Percentiles rank a stretch among this genome's conserved stretches.
phyloP scores from a whole-genome alignment of 2,113 vertebrate species.

The Oncorhynchus masou region DNA sequence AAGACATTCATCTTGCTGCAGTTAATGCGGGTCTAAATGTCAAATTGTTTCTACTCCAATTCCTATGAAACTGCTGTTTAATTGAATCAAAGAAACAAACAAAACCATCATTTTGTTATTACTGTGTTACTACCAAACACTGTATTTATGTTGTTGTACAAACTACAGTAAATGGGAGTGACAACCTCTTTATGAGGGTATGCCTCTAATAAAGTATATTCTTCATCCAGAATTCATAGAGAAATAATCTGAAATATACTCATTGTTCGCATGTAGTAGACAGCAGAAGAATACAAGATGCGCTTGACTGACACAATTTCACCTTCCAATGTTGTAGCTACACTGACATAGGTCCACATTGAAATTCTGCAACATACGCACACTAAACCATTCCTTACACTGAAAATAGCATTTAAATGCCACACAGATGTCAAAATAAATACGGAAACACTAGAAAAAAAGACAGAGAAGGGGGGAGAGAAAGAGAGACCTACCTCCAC shows the following conservation, averaged over 20 bases:
- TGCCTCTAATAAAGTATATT: too few species aligned
- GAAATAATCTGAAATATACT: not conserved
- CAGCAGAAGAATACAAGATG: not conserved
- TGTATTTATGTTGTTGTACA: too few species aligned
- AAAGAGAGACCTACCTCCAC: constrained; percentile 39
- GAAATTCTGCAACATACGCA: too few species aligned
- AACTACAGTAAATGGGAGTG: not conserved
- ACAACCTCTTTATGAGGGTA: too few species aligned
- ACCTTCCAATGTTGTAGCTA: constrained; percentile 43
- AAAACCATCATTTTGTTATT: not conserved
- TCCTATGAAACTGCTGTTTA: too few species aligned
- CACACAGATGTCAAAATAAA: not conserved
- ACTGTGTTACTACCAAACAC: not conserved
- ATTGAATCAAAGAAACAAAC: not conserved
- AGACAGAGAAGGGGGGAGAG: not conserved
- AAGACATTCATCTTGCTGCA: not conserved
- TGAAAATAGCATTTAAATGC: not conserved
- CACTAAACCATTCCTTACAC: too few species aligned
- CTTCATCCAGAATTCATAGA: not conserved
- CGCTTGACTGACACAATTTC: constrained; percentile 30
- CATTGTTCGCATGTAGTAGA: not conserved
- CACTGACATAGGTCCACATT: constrained; percentile 4
- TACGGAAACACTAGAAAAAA: not conserved
- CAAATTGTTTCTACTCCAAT: too few species aligned
- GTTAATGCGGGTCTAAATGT: too few species aligned